A percentile compares a stretch with the other conserved stretches of the same genome.
phyloP scores from a whole-genome alignment of 2,888 invertebrate genomes.

The Cerastis rubricosa region DNA sequence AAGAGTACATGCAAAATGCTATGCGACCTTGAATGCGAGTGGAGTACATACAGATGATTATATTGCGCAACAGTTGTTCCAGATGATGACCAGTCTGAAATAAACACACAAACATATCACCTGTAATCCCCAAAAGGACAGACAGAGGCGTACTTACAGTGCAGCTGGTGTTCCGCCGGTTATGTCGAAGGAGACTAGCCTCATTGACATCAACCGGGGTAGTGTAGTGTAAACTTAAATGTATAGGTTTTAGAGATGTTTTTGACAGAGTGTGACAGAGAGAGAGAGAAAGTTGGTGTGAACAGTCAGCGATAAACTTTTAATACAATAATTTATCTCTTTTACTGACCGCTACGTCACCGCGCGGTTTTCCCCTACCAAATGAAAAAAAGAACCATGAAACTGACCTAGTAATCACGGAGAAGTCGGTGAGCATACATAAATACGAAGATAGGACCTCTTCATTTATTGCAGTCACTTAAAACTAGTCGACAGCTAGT shows the following conservation, averaged over 20 bases:
- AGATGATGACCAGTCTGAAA: not conserved
- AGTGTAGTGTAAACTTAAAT: not conserved
- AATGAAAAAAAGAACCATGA: not conserved
- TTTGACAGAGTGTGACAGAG: no score
- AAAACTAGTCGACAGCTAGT: not conserved
- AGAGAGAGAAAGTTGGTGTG: no score
- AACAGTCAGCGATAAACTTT: not conserved
- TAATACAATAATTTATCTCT: not conserved
- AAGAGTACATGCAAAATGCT: not conserved
- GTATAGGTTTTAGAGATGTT: not conserved
- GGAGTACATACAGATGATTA: constrained; percentile 22
- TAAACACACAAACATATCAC: not conserved
- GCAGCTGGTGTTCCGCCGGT: not conserved
- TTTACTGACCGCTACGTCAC: not conserved
- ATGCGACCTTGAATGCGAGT: not conserved
- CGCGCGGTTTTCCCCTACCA: not conserved
- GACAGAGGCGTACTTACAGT: not conserved
- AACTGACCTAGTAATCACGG: not conserved
- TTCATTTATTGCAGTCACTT: not conserved
- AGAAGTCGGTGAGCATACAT: not conserved
- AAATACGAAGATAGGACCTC: not conserved
- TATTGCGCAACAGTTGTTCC: not conserved
- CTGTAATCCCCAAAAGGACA: no score
- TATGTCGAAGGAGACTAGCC: not conserved
- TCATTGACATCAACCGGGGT: not conserved